Evolutionary conservation across 2,888 invertebrate species (phyloP).

Genomic region (Cantharis lateralis): DNA sequence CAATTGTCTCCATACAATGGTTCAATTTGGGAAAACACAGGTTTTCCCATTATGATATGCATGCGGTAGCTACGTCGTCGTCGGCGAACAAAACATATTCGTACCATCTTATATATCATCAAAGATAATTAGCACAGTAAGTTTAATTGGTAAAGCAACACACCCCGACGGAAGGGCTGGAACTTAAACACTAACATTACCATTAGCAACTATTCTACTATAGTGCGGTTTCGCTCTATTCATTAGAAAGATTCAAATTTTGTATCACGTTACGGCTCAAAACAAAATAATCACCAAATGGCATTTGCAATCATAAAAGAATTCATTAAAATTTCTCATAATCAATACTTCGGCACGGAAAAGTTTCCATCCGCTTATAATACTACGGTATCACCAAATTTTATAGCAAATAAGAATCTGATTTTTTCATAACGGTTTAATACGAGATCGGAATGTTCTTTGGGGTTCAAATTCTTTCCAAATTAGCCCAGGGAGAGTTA

Average conservation of each 20-base stretch:
- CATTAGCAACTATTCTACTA: constrained; percentile 38
- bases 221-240: constrained; percentile 8
- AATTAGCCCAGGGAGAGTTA: constrained; percentile 58
- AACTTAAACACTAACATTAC: constrained; percentile 37
- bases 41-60: background rate
- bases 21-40: background rate
- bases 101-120: constrained; percentile 19
- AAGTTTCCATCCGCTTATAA: background rate
- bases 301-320: constrained; percentile 23
- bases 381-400: background rate
- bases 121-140: constrained; percentile 33
- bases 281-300: background rate
- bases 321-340: constrained; percentile 48
- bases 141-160: constrained; percentile 39
- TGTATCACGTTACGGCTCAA: background rate
- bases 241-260: constrained; percentile 6
- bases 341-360: background rate
- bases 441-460: constrained; percentile 52
- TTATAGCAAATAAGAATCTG: background rate
- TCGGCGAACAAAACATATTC: background rate
- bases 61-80: background rate
- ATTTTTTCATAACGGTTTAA: constrained; percentile 33
- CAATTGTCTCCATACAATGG: background rate
- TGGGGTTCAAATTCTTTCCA: constrained; percentile 56
- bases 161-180: constrained; percentile 41